A percentile compares a stretch with the other conserved stretches of the same genome.
phyloP scores from a whole-genome alignment of 2,888 invertebrate species.

The Hypercompe scribonia region DNA sequence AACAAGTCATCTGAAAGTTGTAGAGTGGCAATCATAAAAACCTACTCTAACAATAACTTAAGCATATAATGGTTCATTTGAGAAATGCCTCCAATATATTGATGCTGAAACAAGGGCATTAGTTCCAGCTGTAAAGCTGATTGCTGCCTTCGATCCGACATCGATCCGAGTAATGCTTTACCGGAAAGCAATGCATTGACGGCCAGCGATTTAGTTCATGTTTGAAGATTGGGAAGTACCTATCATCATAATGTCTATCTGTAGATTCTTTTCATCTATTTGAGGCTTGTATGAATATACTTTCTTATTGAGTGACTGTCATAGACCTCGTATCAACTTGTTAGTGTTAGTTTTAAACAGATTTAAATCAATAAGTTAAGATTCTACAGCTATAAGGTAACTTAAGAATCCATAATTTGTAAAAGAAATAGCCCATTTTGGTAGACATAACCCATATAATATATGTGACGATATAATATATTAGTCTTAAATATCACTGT shows the following conservation, averaged over 20 bases:
- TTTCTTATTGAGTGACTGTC: no score
- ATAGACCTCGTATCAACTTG: no score
- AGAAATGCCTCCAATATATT: constrained; percentile 51
- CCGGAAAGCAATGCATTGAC: constrained; percentile 7
- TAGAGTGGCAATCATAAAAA: background rate
- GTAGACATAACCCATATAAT: no score
- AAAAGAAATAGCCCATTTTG: no score
- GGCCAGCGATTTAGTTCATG: constrained; percentile 10
- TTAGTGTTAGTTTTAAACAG: no score
- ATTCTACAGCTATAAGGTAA: no score
- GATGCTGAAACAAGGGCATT: constrained; percentile 53
- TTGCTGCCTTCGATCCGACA: constrained; percentile 77
- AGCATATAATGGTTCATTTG: constrained; percentile 20
- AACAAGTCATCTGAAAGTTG: background rate
- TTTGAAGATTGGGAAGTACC: background rate
- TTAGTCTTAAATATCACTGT: no score
- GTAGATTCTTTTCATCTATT: background rate
- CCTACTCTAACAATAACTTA: constrained; percentile 22
- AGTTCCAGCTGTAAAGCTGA: constrained; percentile 69
- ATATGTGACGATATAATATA: no score
- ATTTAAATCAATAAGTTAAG: no score
- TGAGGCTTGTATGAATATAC: background rate
- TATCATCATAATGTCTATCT: background rate
- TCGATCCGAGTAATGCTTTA: constrained; percentile 72
- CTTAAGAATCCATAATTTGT: no score